A percentile compares a stretch with the other conserved stretches of the same genome.
Evolutionary conservation across 2,113 vertebrate genomes (phyloP).

Genomic region (Malurus cyaneus): DNA sequence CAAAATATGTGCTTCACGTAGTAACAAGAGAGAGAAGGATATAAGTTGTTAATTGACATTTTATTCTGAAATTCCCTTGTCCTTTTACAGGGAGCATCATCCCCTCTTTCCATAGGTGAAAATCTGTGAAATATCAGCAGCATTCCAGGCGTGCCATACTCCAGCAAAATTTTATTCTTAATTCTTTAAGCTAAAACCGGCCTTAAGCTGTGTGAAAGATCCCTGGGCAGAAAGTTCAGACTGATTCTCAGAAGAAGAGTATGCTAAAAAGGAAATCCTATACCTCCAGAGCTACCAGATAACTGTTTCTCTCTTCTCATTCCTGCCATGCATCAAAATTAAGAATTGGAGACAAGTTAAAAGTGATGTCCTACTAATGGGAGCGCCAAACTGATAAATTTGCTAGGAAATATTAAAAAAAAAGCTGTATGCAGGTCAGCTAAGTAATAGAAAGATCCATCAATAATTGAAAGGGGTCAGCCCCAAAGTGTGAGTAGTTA

Average conservation of each 20-base stretch:
- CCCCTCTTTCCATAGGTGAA: neutral
- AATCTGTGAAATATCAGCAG: neutral
- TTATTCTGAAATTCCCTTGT: neutral
- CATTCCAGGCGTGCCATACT: neutral
- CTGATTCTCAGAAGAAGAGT: neutral
- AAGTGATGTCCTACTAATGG: neutral
- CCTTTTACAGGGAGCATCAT: neutral
- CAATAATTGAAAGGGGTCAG: neutral
- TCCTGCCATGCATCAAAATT: neutral
- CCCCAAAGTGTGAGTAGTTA: neutral
- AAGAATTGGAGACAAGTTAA: neutral
- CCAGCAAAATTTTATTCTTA: neutral
- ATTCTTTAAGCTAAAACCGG: neutral
- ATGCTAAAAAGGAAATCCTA: neutral
- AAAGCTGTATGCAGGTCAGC: neutral
- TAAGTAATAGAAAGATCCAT: neutral
- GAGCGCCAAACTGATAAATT: neutral
- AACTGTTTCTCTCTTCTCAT: neutral
- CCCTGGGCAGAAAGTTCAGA: neutral
- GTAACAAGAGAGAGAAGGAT: neutral
- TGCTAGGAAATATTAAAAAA: neutral
- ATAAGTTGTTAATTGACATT: neutral
- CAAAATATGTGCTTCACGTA: neutral
- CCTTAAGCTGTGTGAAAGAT: neutral
- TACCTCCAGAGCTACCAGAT: neutral